Percentiles rank a stretch among this genome's conserved stretches.
phyloP scores from a whole-genome alignment of 2,797 vertebrate species.

The Glossophaga mutica region DNA sequence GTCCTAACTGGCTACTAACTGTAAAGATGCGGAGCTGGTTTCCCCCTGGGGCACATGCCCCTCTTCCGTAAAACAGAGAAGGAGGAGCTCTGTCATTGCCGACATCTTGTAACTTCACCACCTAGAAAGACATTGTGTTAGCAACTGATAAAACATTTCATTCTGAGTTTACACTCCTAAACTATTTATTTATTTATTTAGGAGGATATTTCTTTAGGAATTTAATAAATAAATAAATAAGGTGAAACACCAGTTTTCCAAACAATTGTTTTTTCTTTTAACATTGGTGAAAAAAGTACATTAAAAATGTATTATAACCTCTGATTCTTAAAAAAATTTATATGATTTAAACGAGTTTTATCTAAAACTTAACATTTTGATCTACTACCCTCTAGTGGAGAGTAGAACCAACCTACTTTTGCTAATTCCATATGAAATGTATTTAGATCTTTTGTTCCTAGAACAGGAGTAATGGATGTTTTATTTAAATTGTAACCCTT shows the following conservation, averaged over 20 bases:
- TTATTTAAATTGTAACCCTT: background rate
- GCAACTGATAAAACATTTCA: background rate
- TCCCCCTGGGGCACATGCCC: background rate
- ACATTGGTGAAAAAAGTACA: background rate
- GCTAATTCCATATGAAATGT: background rate
- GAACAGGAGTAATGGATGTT: background rate
- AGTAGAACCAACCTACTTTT: background rate
- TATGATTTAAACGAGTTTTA: background rate
- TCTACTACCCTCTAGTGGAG: conserved; percentile 57
- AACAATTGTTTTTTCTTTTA: background rate
- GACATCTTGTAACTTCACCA: background rate
- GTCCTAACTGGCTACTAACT: background rate
- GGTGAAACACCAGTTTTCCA: background rate
- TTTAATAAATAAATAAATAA: background rate
- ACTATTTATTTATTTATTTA: no score
- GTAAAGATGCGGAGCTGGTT: background rate
- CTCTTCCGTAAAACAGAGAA: background rate
- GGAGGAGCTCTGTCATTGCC: background rate
- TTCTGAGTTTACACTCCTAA: background rate
- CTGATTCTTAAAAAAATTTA: background rate
- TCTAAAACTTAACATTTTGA: conserved; percentile 22
- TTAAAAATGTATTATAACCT: background rate
- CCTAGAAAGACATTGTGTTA: background rate
- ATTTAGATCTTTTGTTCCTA: background rate
- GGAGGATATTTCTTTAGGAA: no score